Evolutionary conservation across 1,140 invertebrate genomes (phyloP).

Genomic region (Trichogramma pretiosum): DNA sequence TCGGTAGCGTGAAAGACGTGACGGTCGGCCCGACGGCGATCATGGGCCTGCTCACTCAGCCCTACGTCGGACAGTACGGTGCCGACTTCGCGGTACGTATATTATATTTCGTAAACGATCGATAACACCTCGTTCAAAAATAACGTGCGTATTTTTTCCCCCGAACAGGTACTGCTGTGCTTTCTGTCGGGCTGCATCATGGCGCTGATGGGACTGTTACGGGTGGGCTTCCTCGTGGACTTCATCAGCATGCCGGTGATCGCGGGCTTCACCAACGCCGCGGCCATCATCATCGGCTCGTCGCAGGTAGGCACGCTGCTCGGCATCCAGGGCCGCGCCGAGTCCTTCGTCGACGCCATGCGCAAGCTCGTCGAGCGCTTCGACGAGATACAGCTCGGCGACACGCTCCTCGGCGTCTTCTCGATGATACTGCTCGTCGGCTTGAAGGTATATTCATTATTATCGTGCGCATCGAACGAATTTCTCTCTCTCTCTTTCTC

Average conservation of each 20-base stretch:
- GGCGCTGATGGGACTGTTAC: conserved; percentile 51
- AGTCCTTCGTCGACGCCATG: conserved; percentile 42
- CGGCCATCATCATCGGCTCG: conserved; percentile 56
- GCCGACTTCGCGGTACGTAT: conserved; percentile 50
- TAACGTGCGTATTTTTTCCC: neutral
- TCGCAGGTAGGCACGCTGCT: conserved; percentile 54
- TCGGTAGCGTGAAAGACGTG: conserved; percentile 59
- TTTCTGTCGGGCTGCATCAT: conserved; percentile 55
- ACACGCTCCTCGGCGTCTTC: conserved; percentile 39
- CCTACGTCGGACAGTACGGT: conserved; percentile 37
- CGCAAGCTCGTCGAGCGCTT: conserved; percentile 39
- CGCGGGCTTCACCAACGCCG: conserved; percentile 59
- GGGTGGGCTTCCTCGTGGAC: conserved; percentile 50
- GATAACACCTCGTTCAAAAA: neutral
- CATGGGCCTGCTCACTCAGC: conserved; percentile 48
- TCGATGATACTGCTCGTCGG: conserved; percentile 39
- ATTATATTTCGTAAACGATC: neutral
- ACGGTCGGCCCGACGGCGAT: conserved; percentile 57
- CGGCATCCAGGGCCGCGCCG: conserved; percentile 41
- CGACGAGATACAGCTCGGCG: conserved; percentile 29
- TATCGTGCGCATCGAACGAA: conserved; percentile 7
- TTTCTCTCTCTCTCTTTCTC: too few species aligned
- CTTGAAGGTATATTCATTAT: conserved; percentile 28
- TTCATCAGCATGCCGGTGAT: conserved; percentile 60
- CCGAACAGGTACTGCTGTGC: conserved; percentile 48